phyloP scores from a whole-genome alignment of 2,113 vertebrate genomes.

The Chloebia gouldiae region DNA sequence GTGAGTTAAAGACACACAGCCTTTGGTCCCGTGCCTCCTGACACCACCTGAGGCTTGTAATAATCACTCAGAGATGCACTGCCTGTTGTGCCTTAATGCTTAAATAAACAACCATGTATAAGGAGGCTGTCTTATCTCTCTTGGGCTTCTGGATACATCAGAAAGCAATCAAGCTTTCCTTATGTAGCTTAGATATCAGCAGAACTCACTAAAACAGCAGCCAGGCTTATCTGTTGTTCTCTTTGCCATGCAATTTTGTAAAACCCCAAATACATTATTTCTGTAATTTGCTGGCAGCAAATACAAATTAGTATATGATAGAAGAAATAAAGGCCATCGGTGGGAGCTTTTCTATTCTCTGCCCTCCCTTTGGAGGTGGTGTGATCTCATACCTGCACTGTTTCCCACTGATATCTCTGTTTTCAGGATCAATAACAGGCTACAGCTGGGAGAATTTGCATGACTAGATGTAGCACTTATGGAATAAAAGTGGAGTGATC shows the following conservation, averaged over 20 bases:
- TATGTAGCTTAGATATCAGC: conserved; percentile 37
- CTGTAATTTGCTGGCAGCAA: conserved; percentile 27
- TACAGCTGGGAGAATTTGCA: conserved; percentile 55
- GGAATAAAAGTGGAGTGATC: conserved; percentile 40
- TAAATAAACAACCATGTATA: conserved; percentile 53
- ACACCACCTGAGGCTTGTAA: conserved; percentile 49
- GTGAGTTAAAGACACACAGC: conserved; percentile 3
- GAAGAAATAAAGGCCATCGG: conserved; percentile 17
- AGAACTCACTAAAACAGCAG: conserved; percentile 50
- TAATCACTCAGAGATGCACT: conserved; percentile 45
- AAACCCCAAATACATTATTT: conserved; percentile 39
- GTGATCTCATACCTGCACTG: conserved; percentile 9
- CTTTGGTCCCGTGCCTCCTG: conserved; percentile 21
- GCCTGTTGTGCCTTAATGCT: conserved; percentile 58
- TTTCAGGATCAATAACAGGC: conserved; percentile 46
- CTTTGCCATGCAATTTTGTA: conserved; percentile 51
- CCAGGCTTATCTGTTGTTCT: conserved; percentile 44
- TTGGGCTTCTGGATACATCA: conserved; percentile 58
- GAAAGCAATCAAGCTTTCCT: conserved; percentile 53
- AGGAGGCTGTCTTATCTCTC: conserved; percentile 55
- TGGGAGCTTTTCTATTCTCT: neutral
- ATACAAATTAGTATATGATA: conserved; percentile 21
- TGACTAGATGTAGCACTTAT: conserved; percentile 62
- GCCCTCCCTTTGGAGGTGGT: neutral
- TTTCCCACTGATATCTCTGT: conserved; percentile 30